Percentiles rank a stretch among this genome's conserved stretches.
phyloP scores from a whole-genome alignment of 37 sponge, comb jelly and placozoan species.

The Cliona cf. orientalis region DNA sequence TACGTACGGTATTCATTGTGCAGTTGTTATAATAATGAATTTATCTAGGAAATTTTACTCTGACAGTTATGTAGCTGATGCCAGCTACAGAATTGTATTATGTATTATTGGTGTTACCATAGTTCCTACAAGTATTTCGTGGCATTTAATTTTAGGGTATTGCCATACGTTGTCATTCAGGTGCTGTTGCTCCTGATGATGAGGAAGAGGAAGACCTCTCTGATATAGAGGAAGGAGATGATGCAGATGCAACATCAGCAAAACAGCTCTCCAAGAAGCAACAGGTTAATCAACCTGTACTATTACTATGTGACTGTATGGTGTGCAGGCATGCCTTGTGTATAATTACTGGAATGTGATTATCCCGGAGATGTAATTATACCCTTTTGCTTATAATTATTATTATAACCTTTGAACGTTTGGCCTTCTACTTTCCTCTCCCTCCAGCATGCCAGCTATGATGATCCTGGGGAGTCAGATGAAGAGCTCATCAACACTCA shows the following conservation, averaged over 20 bases:
- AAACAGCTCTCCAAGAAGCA: constrained; percentile 36
- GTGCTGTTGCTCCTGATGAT: no score
- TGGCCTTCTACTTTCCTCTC: not conserved
- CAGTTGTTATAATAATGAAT: not conserved
- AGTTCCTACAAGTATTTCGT: no score
- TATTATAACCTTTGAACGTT: no score
- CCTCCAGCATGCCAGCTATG: constrained; percentile 35
- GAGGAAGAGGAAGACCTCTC: constrained; percentile 60
- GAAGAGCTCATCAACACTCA: constrained; percentile 20
- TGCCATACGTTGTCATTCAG: no score
- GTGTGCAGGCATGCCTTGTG: no score
- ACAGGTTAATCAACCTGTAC: constrained; percentile 49
- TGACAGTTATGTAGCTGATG: not conserved
- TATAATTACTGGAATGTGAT: no score
- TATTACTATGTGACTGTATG: no score
- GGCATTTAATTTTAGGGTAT: no score
- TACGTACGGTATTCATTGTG: constrained; percentile 2
- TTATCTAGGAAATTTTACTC: not conserved
- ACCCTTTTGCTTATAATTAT: no score
- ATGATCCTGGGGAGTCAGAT: constrained; percentile 43
- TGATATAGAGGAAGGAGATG: constrained; percentile 55
- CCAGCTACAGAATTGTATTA: no score
- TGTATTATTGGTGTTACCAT: no score
- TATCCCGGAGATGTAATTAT: no score
- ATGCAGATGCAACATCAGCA: constrained; percentile 32